These are phyloP conservation scores for Chrysomela aeneicollis DNA, from an alignment of 2,888 invertebrate genomes.

Conservation along the genomic window DNA sequence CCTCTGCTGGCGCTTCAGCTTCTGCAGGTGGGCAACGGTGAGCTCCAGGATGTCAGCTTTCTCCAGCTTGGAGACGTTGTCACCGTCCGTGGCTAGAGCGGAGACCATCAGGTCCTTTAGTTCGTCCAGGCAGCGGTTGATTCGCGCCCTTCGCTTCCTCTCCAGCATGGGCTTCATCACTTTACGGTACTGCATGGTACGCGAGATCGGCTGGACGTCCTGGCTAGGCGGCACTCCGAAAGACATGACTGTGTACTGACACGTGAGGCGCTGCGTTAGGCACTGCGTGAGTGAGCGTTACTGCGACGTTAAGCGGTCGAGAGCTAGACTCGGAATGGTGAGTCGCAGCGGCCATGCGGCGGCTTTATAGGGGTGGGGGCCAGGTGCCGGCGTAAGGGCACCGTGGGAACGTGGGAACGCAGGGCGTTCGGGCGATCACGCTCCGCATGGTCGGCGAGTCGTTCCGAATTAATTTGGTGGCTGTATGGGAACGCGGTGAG, in stretches of 20 bases:
- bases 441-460: slow-evolving; percentile 36
- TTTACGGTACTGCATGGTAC: slow-evolving; percentile 93
- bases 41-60: slow-evolving; percentile 88
- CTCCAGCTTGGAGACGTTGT: slow-evolving; percentile 86
- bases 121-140: slow-evolving; percentile 90
- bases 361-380: slow-evolving; percentile 68
- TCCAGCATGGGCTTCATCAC: slow-evolving; percentile 93
- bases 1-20: slow-evolving; percentile 79
- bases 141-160: slow-evolving; percentile 86
- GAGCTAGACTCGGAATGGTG: slow-evolving; percentile 61
- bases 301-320: slow-evolving; percentile 49
- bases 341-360: slow-evolving; percentile 58
- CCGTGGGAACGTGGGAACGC: slow-evolving; percentile 45
- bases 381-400: slow-evolving; percentile 41
- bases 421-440: slow-evolving; percentile 35
- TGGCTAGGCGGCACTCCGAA: slow-evolving; percentile 48
- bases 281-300: slow-evolving; percentile 23
- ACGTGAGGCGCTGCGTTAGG: slow-evolving; percentile 23
- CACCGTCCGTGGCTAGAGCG: slow-evolving; percentile 85
- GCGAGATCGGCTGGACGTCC: slow-evolving; percentile 70
- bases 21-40: slow-evolving; percentile 86
- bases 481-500: slow-evolving; percentile 39
- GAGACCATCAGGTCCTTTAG: slow-evolving; percentile 89
- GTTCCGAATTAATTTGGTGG: slow-evolving; percentile 38
- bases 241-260: slow-evolving; percentile 35